phyloP scores from a whole-genome alignment of 1,140 invertebrate species.

The Homalodisca vitripennis region DNA sequence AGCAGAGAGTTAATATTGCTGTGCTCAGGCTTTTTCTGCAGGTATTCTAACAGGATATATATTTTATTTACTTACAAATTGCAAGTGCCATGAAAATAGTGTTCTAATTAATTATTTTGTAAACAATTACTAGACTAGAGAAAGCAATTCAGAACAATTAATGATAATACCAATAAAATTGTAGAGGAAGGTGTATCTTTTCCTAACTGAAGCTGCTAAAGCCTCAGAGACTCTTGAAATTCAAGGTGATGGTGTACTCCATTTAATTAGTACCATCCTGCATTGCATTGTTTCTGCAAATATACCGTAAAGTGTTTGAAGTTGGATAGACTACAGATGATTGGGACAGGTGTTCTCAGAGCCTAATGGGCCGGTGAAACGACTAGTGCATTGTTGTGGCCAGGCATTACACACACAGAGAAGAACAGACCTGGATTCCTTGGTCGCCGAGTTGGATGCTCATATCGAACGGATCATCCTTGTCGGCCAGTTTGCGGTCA shows the following conservation, averaged over 20 bases:
- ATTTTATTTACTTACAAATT: too few relatives aligned
- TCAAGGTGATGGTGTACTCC: background rate
- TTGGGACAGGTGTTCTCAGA: constrained; percentile 30
- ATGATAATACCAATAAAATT: background rate
- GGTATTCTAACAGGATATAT: constrained; percentile 35
- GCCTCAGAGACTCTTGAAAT: background rate
- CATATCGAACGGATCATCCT: constrained; percentile 41
- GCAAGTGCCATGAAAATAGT: background rate
- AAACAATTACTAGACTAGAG: background rate
- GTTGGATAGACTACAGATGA: too few relatives aligned
- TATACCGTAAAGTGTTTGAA: too few relatives aligned
- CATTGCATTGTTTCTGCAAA: too few relatives aligned
- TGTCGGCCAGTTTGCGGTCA: constrained; percentile 42
- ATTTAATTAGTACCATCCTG: background rate
- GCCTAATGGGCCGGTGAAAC: constrained; percentile 25
- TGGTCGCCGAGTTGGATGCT: constrained; percentile 36
- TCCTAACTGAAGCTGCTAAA: too few relatives aligned
- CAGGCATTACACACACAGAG: background rate
- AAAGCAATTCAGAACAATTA: background rate
- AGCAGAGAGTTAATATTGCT: constrained; percentile 38
- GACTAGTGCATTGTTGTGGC: constrained; percentile 29
- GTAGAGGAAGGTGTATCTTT: too few relatives aligned
- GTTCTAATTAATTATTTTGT: background rate
- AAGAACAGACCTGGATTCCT: constrained; percentile 32
- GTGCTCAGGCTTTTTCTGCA: constrained; percentile 40